These are phyloP conservation scores for Baronia brevicornis DNA, from an alignment of 2,888 invertebrate genomes.

Conservation along the genomic window DNA sequence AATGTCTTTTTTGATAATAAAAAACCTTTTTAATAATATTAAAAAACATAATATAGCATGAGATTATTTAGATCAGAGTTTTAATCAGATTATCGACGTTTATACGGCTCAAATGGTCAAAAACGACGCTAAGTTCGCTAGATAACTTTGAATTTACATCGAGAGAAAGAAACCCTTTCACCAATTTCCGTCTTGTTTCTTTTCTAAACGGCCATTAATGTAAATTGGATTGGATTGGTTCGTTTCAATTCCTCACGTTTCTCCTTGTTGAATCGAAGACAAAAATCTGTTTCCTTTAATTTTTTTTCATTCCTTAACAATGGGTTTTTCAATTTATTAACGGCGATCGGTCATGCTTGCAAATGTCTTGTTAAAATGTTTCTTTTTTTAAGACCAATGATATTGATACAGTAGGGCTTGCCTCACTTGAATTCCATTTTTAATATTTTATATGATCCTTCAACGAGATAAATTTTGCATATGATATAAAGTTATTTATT, in stretches of 20 bases:
- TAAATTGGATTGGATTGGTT: conserved; percentile 27
- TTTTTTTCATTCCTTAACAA: conserved; percentile 5
- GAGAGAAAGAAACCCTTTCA: conserved; percentile 9
- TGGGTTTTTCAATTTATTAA: conserved; percentile 12
- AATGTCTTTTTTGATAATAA: no score
- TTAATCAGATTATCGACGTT: no score
- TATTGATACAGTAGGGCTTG: no score
- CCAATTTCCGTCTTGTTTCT: conserved; percentile 15
- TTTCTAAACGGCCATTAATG: conserved; percentile 25
- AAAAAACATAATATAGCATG: no score
- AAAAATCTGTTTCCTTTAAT: conserved; percentile 11
- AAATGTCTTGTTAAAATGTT: conserved; percentile 7
- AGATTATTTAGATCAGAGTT: no score
- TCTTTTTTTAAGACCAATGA: no score
- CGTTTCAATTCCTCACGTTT: conserved; percentile 5
- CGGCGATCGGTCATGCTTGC: conserved; percentile 3
- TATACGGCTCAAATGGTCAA: no score
- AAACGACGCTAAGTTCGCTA: background rate
- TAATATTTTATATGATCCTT: no score
- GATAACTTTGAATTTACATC: conserved; percentile 9
- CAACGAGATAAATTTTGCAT: no score
- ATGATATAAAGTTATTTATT: no score
- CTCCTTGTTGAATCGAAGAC: conserved; percentile 13
- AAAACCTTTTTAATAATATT: no score
- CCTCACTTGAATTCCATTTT: no score